Evolutionary conservation across 2,113 vertebrate species (phyloP).

Genomic region (Elephantulus edwardii): DNA sequence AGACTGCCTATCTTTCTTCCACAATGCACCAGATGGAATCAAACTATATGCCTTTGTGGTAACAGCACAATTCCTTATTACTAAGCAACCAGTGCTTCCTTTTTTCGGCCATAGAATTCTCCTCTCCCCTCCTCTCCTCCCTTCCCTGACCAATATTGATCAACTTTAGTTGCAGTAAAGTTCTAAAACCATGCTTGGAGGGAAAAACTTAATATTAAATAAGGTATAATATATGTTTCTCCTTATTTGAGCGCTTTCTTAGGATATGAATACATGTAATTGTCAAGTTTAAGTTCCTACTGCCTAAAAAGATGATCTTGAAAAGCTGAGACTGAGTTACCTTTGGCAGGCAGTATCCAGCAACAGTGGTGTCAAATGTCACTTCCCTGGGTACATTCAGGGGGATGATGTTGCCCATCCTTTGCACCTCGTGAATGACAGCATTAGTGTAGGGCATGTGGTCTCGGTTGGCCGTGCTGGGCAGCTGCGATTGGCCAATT

Average conservation of each 20-base stretch:
- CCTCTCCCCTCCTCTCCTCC: not conserved
- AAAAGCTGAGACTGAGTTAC: not conserved
- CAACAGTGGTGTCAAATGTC: conserved; percentile 77
- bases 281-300: not conserved
- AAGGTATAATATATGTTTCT: not conserved
- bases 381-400: conserved; percentile 83
- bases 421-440: conserved; percentile 90
- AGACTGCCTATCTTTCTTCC: too few species aligned
- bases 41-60: too few species aligned
- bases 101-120: not conserved
- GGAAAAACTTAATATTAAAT: not conserved
- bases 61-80: too few species aligned
- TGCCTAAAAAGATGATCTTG: not conserved
- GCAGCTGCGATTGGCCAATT: not conserved
- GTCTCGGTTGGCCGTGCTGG: not conserved
- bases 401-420: conserved; percentile 88
- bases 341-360: conserved; percentile 86
- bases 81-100: too few species aligned
- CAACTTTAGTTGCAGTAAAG: not conserved
- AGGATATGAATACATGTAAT: not conserved
- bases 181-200: not conserved
- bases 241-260: not conserved
- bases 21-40: too few species aligned
- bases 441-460: conserved; percentile 85
- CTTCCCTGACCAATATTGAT: not conserved